These are phyloP conservation scores for Lepus europaeus DNA, from an alignment of 2,113 vertebrate genomes.

Conservation along the genomic window DNA sequence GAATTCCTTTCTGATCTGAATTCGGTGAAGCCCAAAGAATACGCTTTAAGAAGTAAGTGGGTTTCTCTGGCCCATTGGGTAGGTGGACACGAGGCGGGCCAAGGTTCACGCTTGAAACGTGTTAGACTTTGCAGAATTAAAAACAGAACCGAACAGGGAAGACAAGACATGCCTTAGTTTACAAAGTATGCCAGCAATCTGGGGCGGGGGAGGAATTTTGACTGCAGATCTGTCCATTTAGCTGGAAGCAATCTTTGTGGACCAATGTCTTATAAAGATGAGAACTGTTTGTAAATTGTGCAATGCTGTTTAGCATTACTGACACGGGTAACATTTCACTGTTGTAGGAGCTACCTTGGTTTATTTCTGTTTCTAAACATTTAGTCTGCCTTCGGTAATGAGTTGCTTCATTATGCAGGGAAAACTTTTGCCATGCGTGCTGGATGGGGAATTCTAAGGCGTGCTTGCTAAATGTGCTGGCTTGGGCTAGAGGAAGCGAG, in stretches of 20 bases:
- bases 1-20: constrained; percentile 90
- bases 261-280: not conserved
- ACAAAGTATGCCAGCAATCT: not conserved
- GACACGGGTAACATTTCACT: not conserved
- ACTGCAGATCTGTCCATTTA: not conserved
- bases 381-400: constrained; percentile 26
- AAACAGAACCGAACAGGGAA: constrained; percentile 9
- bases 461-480: rapidly evolving
- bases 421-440: not conserved
- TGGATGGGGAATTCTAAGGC: not conserved
- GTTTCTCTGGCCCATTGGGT: not conserved
- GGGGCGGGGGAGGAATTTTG: not conserved
- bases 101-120: not conserved
- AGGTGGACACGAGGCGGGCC: not conserved
- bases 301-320: not conserved
- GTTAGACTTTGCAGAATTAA: not conserved
- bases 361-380: constrained; percentile 41
- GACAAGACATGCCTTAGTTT: not conserved
- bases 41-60: constrained; percentile 92
- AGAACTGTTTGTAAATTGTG: not conserved
- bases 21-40: constrained; percentile 87
- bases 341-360: not conserved
- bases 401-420: constrained; percentile 33
- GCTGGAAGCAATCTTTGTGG: not conserved
- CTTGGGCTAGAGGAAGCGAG: not conserved